phyloP scores from a whole-genome alignment of 2,888 invertebrate genomes.

The Mylabris sibirica region DNA sequence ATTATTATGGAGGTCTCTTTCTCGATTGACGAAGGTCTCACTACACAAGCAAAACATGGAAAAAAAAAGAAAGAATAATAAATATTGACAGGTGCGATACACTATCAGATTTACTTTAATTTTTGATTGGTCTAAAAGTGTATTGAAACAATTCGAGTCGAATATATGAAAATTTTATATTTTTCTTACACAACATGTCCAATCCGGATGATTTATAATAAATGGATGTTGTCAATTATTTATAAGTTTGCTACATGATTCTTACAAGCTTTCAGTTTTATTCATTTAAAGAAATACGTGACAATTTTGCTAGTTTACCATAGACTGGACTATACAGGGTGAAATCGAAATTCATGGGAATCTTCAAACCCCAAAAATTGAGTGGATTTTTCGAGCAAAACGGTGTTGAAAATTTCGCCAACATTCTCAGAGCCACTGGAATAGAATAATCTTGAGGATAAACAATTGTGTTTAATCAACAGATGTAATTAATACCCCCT shows the following conservation, averaged over 20 bases:
- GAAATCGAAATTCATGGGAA: too few relatives aligned
- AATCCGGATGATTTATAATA: neutral
- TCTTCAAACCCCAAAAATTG: too few relatives aligned
- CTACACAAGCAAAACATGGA: neutral
- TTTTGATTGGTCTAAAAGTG: neutral
- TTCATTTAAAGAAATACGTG: too few relatives aligned
- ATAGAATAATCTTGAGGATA: too few relatives aligned
- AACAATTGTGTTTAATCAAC: too few relatives aligned
- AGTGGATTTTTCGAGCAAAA: too few relatives aligned
- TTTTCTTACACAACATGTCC: neutral
- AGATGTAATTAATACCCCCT: too few relatives aligned
- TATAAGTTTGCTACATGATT: neutral
- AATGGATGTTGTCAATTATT: neutral
- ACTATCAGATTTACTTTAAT: conserved; percentile 3
- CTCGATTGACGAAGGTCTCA: conserved; percentile 34
- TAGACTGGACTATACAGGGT: too few relatives aligned
- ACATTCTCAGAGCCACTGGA: too few relatives aligned
- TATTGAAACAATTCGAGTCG: neutral
- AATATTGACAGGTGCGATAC: conserved; percentile 11
- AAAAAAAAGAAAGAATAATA: neutral
- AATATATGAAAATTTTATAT: neutral
- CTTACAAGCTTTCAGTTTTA: neutral
- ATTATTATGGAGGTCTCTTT: conserved; percentile 23
- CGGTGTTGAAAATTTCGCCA: too few relatives aligned
- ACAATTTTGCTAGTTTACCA: too few relatives aligned